Evolutionary conservation across 2,797 vertebrate genomes (phyloP), one percentile per base, ranked within the genome.

Genomic region (Silurus lanzhouensis): DNA sequence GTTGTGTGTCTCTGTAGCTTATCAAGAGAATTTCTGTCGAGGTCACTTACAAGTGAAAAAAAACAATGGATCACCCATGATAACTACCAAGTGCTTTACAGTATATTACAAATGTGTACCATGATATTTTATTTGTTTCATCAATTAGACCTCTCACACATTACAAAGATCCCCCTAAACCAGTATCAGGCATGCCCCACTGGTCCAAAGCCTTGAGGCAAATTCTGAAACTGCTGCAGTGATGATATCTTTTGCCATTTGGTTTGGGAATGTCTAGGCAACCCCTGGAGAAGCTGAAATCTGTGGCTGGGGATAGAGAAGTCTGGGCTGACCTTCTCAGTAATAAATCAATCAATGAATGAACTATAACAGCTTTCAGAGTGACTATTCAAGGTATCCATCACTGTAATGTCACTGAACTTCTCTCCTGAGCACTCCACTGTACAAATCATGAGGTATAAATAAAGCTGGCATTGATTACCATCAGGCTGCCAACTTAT

Each of bases 261-360:
- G 10, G 2, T 31, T 79, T 44, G 31, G 58, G 57, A 46, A 61
- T 8, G 12, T 61, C 58, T n/a, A 46, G 20, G 38, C 6, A 79
- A 4, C 3, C 55, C 25, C 74, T 31, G 25, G 72, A 79, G 20
- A 19, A 46, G 13, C 31, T 46, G 31, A 22, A 38, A 38, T 38
- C 44, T 64, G 14, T 80, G 60, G 44, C 14, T 14, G 5, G 61
- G 61, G 44, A 78, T 64, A 80, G 22, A 66, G 8, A 66, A 80
- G 22, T 64, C 38, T 79, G 31, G 0, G 58, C 55, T 79, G 78
- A 80, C 38, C 61, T 27, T 61, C 20, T 61, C 19, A 61, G 6
- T 52, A 52, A 7, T 52, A 61, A 78, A 76, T 76, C 19, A 78
- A 78, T 61, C 58, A 78, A 78, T 78, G 76, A n/a, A 78, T 78